Base-by-base conservation (phyloP, 2,888 invertebrate genomes). In the Drosophila paracracens region DNA sequence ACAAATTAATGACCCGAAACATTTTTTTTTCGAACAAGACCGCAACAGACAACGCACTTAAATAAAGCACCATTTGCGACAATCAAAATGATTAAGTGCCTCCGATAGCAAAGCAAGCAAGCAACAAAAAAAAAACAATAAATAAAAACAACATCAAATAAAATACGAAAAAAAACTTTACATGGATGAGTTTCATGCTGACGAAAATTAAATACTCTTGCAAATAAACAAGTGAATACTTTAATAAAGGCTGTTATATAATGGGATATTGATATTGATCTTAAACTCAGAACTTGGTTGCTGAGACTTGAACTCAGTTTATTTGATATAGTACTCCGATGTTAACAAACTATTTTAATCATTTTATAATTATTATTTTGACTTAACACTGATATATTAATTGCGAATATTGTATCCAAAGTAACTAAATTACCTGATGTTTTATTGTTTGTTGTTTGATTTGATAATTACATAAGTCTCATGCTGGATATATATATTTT, bases 71-170 rank as follows among this genome's bases (percentile, higher is more conserved):
- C 81, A 89, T 88, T 85, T 89, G 83, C 82, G 82, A 71, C 90
- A 82, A 83, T 87, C 89, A 88, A 86, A 87, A 82, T 90, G 90
- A 87, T 87, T 90, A 88, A 87, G 86, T 86, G 76, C 76, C 70
- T 69, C 63, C 38, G 64, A 64, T 68, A 64, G 21, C 36, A 57
- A 52, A 46, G 33, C 31, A 59, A 54, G 27, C 38, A 33, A 57
- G 25, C 25, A 16, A 46, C 21, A 1, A 46, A 21, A 46, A 46
- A 46, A 48, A 40, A 29, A 33, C 33, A 33, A 33, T 33, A 33
- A 66, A 51, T 51, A 65, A 10, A 54, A 48, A 48, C 25, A 57
- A 29, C 25, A 63, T 13, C n/a, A 50, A 48, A 62, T 21, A 54
- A 64, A 60, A 35, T 21, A 67, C 53, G 11, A 54, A 21, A 2